Evolutionary conservation across 2,113 vertebrate genomes (phyloP).

Genomic region (Chaetops frenatus): DNA sequence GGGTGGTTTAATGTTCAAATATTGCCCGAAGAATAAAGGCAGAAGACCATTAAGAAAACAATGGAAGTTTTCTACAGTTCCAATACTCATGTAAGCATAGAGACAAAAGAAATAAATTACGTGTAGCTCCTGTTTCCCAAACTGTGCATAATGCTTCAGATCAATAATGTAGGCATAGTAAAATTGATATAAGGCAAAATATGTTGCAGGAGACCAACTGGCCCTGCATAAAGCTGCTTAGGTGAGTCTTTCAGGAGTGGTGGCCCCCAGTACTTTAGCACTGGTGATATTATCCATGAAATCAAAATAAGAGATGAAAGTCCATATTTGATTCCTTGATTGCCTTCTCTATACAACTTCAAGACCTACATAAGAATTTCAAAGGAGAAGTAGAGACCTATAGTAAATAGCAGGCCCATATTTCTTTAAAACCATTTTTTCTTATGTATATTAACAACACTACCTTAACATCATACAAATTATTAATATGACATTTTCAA

Average conservation of each 20-base stretch:
- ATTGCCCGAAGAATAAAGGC: background rate
- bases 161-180: background rate
- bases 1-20: background rate
- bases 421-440: background rate
- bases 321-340: background rate
- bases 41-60: background rate
- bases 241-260: background rate
- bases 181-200: background rate
- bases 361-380: background rate
- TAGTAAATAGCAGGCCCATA: accelerated
- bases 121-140: background rate
- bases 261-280: background rate
- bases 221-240: background rate
- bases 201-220: background rate
- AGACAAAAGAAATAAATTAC: background rate
- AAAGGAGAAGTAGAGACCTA: background rate
- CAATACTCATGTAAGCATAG: background rate
- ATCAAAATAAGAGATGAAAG: background rate
- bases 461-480: background rate
- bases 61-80: background rate
- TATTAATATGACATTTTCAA: background rate
- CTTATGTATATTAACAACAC: background rate
- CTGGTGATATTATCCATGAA: background rate
- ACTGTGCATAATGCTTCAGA: background rate
- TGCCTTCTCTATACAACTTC: background rate